Base-by-base conservation (phyloP, 2,888 invertebrate genomes). In the Eristalinus aeneus region DNA sequence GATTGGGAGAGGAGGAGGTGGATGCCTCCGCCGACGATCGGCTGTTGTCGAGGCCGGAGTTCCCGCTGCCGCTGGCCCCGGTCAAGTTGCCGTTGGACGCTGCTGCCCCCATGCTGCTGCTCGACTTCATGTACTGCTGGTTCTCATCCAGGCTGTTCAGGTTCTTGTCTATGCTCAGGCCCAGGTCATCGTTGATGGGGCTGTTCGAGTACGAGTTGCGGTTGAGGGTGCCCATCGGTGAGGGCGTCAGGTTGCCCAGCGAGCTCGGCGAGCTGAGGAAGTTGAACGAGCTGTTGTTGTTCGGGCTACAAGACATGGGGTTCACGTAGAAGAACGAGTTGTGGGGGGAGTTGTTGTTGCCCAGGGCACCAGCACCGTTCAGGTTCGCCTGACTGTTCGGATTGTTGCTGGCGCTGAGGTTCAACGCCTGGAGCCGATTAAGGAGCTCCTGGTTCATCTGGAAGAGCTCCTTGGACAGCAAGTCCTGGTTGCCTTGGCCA, bases 91-190 rank as follows among this genome's bases (percentile, higher is more conserved):
- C 65, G 93, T 94, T 91, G 0, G 91, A 91, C 0, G 90, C 89
- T 5, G 90, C 89, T 5, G 90, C 90, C 5, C 89, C 89, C 73
- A 83, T 46, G 23, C 86, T 64, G 11, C 87, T 88, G 1, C 83
- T 88, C 31, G 95, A 94, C 92, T 95, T 95, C 83, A 96, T 95
- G 89, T 95, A 95, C 16, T 94, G 94, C n/a, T 93, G 93, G 83
- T 93, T 94, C 74, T 94, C 94, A 12, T 94, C 93, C 31, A 92
- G 85, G 5, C 93, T 92, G n/a, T 93, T 93, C 6, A 93, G 93
- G 87, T 92, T 92, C 83, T 92, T 91, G 67, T 92, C 92, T 81
- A 92, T 91, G 87, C 92, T 93, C 16, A 91, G 79, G 3, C 91
- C 90, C 16, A 90, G 88, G 58, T 91, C 91, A 74, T 91, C 91